phyloP scores from a whole-genome alignment of 2,888 invertebrate species.

The Seira sanloemensis region DNA sequence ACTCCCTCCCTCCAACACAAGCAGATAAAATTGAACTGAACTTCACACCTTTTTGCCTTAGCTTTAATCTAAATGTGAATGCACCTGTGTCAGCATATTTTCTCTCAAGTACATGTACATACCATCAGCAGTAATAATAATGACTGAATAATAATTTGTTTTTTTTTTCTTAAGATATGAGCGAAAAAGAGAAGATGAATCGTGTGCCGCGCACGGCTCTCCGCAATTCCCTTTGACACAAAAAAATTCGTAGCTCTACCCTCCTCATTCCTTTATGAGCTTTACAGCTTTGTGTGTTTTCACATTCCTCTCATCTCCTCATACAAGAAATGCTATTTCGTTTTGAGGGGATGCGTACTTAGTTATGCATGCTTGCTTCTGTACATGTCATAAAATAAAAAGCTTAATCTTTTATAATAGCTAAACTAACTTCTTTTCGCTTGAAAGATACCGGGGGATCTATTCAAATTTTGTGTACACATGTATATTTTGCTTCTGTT shows the following conservation, averaged over 20 bases:
- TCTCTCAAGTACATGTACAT: not conserved
- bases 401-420: conserved; percentile 15
- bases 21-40: conserved; percentile 14
- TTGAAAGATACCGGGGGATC: not conserved
- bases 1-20: conserved; percentile 21
- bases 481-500: not conserved
- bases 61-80: not conserved
- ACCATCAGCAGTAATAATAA: conserved; percentile 32
- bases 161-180: conserved; percentile 19
- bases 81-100: conserved; percentile 25
- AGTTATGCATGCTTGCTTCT: conserved; percentile 38
- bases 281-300: conserved; percentile 27
- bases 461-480: not conserved
- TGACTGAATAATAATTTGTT: conserved; percentile 48
- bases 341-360: conserved; percentile 2
- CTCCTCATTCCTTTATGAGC: not conserved
- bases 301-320: conserved; percentile 5
- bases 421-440: not conserved
- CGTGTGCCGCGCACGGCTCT: conserved; percentile 49
- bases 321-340: not conserved
- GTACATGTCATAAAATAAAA: conserved; percentile 32
- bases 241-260: too few species aligned
- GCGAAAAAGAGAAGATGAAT: conserved; percentile 30
- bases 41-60: conserved; percentile 49
- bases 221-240: conserved; percentile 35